Evolutionary conservation across 2,888 invertebrate genomes (phyloP).

Genomic region (Nephrocerus scutellatus): DNA sequence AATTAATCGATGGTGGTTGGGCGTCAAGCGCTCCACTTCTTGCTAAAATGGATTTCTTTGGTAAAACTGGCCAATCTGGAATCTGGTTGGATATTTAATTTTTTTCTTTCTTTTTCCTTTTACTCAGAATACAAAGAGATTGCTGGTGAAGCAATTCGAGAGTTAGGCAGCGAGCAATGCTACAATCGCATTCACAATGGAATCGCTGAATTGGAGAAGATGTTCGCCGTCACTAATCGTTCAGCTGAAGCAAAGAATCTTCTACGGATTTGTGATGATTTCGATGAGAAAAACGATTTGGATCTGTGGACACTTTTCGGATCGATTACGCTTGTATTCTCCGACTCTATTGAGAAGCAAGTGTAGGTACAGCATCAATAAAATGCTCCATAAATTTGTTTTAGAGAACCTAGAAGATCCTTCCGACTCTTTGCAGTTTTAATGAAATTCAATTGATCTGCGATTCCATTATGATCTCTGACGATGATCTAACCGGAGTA

Average conservation of each 20-base stretch:
- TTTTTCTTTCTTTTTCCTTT: no score
- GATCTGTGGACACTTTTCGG: slow-evolving; percentile 41
- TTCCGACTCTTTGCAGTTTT: slow-evolving; percentile 27
- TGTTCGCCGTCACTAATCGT: slow-evolving; percentile 33
- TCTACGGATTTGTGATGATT: slow-evolving; percentile 37
- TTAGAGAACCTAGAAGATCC: no score
- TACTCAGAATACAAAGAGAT: slow-evolving; percentile 43
- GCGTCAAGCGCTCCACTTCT: slow-evolving; percentile 61
- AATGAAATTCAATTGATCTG: slow-evolving; percentile 35
- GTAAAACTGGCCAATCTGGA: slow-evolving; percentile 23
- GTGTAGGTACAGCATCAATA: slow-evolving; percentile 19
- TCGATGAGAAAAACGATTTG: slow-evolving; percentile 35
- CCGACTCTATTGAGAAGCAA: slow-evolving; percentile 39
- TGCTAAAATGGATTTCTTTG: slow-evolving; percentile 56
- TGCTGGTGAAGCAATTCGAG: slow-evolving; percentile 37
- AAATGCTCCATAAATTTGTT: background rate
- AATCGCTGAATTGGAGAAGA: slow-evolving; percentile 36
- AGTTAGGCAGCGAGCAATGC: slow-evolving; percentile 38
- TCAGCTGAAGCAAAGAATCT: slow-evolving; percentile 33
- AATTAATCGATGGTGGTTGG: slow-evolving; percentile 54
- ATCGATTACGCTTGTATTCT: slow-evolving; percentile 39
- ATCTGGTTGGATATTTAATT: no score
- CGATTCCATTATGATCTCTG: slow-evolving; percentile 29
- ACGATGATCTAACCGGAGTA: slow-evolving; percentile 33
- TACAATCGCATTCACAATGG: slow-evolving; percentile 39